Evolutionary conservation across 2,113 vertebrate species (phyloP).

Genomic region (Amphiprion percula): DNA sequence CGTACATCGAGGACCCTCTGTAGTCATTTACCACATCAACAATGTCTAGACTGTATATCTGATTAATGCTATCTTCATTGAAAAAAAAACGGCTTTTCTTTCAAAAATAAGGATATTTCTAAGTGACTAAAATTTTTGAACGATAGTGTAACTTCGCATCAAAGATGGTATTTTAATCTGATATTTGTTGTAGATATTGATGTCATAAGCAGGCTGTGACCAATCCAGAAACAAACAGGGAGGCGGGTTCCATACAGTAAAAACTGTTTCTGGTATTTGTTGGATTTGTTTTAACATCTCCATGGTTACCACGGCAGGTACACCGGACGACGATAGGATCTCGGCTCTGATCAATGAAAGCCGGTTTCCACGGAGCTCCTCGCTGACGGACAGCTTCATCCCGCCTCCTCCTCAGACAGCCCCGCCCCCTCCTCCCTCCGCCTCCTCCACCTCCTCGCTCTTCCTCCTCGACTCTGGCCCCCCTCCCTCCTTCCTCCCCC

Average conservation of each 20-base stretch:
- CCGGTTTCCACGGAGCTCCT: constrained; percentile 95
- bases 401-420: constrained; percentile 95
- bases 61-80: too few species aligned
- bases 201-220: background rate
- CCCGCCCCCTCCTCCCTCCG: constrained; percentile 91
- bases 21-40: too few species aligned
- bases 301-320: constrained; percentile 71
- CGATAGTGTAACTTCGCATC: too few species aligned
- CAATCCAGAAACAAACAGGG: background rate
- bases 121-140: too few species aligned
- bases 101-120: too few species aligned
- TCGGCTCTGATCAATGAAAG: constrained; percentile 91
- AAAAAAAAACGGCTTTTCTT: too few species aligned
- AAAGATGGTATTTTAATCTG: too few species aligned
- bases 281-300: constrained; percentile 15
- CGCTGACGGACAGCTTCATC: constrained; percentile 95
- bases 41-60: too few species aligned
- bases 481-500: constrained; percentile 93
- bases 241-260: too few species aligned
- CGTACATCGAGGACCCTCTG: too few species aligned
- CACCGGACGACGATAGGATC: constrained; percentile 93
- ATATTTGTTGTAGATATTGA: too few species aligned
- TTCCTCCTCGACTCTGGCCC: constrained; percentile 93
- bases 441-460: constrained; percentile 90
- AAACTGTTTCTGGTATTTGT: too few species aligned